Evolutionary conservation across 2,797 vertebrate species (phyloP).

Genomic region (Paramormyrops hopkinsi): DNA sequence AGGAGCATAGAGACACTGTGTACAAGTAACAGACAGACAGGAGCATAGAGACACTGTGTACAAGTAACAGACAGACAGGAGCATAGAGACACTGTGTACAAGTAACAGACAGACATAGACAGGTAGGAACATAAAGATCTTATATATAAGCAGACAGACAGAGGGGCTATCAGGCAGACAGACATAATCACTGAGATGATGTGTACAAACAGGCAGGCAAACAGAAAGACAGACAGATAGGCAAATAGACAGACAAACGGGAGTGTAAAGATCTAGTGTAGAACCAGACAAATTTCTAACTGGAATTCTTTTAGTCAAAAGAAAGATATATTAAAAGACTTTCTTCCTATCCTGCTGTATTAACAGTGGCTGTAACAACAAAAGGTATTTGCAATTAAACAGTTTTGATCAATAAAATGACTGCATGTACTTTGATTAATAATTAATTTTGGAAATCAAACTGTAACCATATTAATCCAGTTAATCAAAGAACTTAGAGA

Average conservation of each 20-base stretch:
- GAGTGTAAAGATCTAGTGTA: background rate
- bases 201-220: background rate
- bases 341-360: background rate
- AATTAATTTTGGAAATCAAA: background rate
- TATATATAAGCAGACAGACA: slow-evolving; percentile 34
- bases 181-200: background rate
- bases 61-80: background rate
- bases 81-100: background rate
- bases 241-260: background rate
- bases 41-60: background rate
- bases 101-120: background rate
- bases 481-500: slow-evolving; percentile 53
- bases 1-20: too few relatives aligned
- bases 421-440: slow-evolving; percentile 39
- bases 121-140: slow-evolving; percentile 32
- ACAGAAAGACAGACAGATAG: background rate
- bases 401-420: slow-evolving; percentile 37
- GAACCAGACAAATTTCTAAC: background rate
- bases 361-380: slow-evolving; percentile 20
- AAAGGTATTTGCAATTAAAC: slow-evolving; percentile 29
- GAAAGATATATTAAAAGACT: background rate
- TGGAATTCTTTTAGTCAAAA: background rate
- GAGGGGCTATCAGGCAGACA: background rate
- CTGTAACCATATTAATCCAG: slow-evolving; percentile 45
- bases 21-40: background rate